These are phyloP conservation scores for Phrynosoma blainvillii DNA, from an alignment of 2,113 vertebrate species.

Conservation along the genomic window DNA sequence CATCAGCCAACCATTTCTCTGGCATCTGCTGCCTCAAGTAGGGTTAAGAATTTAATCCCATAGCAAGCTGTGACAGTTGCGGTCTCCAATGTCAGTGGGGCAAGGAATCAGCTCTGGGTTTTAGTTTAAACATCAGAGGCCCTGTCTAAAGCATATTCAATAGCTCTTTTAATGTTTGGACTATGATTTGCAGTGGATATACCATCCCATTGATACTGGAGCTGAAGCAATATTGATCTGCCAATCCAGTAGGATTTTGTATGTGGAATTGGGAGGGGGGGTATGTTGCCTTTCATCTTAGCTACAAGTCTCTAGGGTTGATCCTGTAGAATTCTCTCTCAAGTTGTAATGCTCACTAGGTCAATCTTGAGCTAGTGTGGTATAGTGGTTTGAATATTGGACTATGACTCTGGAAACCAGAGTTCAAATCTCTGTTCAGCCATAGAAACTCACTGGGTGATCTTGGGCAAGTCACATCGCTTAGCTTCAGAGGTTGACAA, in stretches of 20 bases:
- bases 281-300: neutral
- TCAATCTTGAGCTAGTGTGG: neutral
- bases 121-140: too few species aligned
- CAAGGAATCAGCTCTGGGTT: too few species aligned
- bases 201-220: too few species aligned
- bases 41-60: neutral
- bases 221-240: neutral
- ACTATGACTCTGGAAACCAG: neutral
- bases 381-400: neutral
- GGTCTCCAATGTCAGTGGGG: too few species aligned
- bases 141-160: neutral
- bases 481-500: too few species aligned
- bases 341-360: neutral
- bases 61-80: neutral
- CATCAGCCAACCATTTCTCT: too few species aligned
- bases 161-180: neutral
- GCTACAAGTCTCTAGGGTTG: neutral
- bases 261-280: neutral
- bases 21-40: neutral
- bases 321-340: neutral
- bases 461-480: neutral
- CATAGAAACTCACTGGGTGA: neutral
- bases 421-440: neutral
- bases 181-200: too few species aligned
- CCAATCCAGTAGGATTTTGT: neutral